Conservation (phyloP, 2,113 vertebrate genomes). For the Henicopernis longicauda region DNA sequence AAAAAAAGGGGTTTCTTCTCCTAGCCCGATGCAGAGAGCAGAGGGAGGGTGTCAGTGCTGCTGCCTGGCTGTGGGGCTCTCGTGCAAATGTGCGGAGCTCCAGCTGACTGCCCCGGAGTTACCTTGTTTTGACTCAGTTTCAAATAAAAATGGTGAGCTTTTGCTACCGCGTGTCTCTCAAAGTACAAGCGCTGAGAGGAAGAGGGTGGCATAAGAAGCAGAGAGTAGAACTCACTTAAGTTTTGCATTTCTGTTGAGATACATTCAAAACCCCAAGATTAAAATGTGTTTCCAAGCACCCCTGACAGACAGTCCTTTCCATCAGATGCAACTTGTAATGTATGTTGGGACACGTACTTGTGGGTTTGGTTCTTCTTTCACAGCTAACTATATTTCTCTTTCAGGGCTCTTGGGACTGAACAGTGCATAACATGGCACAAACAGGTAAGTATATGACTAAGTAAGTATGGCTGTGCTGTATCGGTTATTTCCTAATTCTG, state of each 20-base stretch:
- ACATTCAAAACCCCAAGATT: background rate
- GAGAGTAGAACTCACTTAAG: background rate
- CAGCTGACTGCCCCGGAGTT: background rate
- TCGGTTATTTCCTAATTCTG: background rate
- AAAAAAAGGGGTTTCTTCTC: background rate
- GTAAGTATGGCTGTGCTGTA: background rate
- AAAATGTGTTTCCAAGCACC: background rate
- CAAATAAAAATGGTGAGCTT: background rate
- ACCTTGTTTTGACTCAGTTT: background rate
- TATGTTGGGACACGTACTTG: background rate
- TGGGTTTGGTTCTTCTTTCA: background rate
- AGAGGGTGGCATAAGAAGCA: background rate
- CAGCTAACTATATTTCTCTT: background rate
- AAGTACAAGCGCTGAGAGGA: background rate
- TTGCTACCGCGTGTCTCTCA: background rate
- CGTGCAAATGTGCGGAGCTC: fast-evolving
- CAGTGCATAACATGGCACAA: background rate
- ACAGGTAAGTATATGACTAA: background rate
- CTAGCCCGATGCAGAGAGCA: background rate
- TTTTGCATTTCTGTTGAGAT: background rate
- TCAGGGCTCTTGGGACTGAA: background rate
- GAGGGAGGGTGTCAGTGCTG: background rate
- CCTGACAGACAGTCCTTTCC: background rate
- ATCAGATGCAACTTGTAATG: background rate
- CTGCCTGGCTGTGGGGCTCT: background rate